Percentiles rank a stretch among this genome's conserved stretches.
phyloP scores from a whole-genome alignment of 2,113 vertebrate species.

The Periophthalmus modestus region DNA sequence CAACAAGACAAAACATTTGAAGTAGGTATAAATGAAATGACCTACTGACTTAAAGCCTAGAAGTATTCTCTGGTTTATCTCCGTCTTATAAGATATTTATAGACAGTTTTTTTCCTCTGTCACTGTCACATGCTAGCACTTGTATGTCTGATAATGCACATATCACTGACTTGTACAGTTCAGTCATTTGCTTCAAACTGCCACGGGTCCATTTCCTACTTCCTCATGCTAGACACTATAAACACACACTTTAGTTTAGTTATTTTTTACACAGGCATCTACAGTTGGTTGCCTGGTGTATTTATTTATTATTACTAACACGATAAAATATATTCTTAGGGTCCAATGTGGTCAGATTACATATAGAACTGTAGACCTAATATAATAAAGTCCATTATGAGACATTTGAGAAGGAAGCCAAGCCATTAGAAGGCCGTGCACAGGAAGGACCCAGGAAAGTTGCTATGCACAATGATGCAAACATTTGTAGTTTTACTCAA shows the following conservation, averaged over 20 bases:
- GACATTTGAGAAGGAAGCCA: conserved; percentile 67
- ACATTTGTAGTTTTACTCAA: conserved; percentile 1
- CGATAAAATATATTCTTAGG: conserved; percentile 27
- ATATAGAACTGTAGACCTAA: conserved; percentile 27
- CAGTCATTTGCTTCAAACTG: background rate
- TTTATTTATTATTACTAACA: conserved; percentile 39
- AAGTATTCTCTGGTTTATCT: background rate
- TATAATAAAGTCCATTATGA: conserved; percentile 46
- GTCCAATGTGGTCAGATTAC: conserved; percentile 24
- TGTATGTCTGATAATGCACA: background rate
- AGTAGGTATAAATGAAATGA: too few species aligned
- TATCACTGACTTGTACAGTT: background rate
- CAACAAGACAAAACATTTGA: background rate
- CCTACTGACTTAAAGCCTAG: too few species aligned
- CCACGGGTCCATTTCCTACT: background rate
- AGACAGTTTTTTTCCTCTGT: background rate
- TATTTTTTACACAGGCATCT: background rate
- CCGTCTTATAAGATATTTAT: background rate
- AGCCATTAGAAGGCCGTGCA: conserved; percentile 43
- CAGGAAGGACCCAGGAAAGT: conserved; percentile 20
- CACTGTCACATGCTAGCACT: background rate
- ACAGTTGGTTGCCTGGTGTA: background rate
- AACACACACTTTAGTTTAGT: background rate
- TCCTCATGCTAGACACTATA: background rate
- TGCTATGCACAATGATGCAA: conserved; percentile 7